These are phyloP conservation scores for Oreocharis arfaki DNA, from an alignment of 2,113 vertebrate genomes.

Conservation along the genomic window DNA sequence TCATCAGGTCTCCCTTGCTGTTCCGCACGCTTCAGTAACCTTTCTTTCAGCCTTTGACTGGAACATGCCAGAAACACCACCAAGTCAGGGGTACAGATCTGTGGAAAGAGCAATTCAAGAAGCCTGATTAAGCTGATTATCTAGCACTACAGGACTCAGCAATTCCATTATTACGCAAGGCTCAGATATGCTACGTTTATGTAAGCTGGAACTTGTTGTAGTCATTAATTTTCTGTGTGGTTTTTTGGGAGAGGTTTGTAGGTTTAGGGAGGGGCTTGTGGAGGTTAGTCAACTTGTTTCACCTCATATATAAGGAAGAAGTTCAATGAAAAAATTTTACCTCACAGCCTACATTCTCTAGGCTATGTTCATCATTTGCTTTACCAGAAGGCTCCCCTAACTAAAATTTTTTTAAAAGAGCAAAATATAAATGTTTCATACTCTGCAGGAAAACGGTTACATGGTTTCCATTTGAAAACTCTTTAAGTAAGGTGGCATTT, in stretches of 20 bases:
- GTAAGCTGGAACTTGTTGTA: not conserved
- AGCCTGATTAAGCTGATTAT: not conserved
- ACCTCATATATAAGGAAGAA: not conserved
- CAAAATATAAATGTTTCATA: not conserved
- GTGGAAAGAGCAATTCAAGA: not conserved
- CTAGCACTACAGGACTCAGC: not conserved
- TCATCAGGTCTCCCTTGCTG: slow-evolving; percentile 95
- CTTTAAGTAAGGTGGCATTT: not conserved
- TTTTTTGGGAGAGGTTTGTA: not conserved
- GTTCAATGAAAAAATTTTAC: not conserved
- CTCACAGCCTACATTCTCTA: not conserved
- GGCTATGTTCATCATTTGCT: not conserved
- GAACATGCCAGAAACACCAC: slow-evolving; percentile 94
- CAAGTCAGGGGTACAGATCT: slow-evolving; percentile 97
- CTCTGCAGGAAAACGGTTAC: not conserved
- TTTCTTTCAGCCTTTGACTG: slow-evolving; percentile 90
- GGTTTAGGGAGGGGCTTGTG: not conserved
- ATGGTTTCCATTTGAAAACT: not conserved
- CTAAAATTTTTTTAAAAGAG: not conserved
- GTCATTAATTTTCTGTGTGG: not conserved
- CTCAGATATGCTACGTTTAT: not conserved
- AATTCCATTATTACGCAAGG: not conserved
- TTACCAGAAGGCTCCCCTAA: not conserved
- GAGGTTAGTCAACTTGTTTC: not conserved
- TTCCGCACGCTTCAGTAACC: slow-evolving; percentile 87